Percentiles rank a stretch among this genome's conserved stretches.
Conservation (phyloP, 2,888 invertebrate genomes). For the Suillia variegata region DNA sequence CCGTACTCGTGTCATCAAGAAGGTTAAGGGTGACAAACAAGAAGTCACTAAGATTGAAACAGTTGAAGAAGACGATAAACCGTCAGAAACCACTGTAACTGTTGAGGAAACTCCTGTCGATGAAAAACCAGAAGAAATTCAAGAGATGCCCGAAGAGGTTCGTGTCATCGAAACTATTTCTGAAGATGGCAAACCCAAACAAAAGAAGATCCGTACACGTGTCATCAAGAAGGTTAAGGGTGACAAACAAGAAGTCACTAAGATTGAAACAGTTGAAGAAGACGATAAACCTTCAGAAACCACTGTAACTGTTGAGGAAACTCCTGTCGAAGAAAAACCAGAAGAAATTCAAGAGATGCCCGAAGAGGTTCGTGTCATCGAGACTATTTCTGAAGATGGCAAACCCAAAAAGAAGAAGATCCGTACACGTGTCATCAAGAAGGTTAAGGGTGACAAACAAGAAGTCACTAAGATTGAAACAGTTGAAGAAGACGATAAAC, state of each 20-base stretch:
- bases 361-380: slow-evolving; percentile 12
- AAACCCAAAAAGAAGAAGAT: slow-evolving; percentile 16
- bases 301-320: slow-evolving; percentile 16
- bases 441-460: slow-evolving; percentile 13
- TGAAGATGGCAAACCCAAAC: slow-evolving; percentile 27
- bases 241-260: slow-evolving; percentile 20
- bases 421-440: slow-evolving; percentile 18
- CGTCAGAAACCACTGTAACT: slow-evolving; percentile 28
- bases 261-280: slow-evolving; percentile 19
- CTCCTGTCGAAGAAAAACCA: slow-evolving; percentile 9
- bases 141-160: slow-evolving; percentile 30
- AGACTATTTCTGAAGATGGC: slow-evolving; percentile 14
- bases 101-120: slow-evolving; percentile 25
- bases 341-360: slow-evolving; percentile 6
- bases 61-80: slow-evolving; percentile 30
- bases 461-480: slow-evolving; percentile 18
- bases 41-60: slow-evolving; percentile 34
- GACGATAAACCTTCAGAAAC: slow-evolving; percentile 18
- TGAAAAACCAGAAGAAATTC: slow-evolving; percentile 18
- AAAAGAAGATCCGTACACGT: slow-evolving; percentile 18
- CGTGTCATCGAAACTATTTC: slow-evolving; percentile 26
- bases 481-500: slow-evolving; percentile 16
- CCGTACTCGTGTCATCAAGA: slow-evolving; percentile 33
- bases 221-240: slow-evolving; percentile 21
- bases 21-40: slow-evolving; percentile 32